Conservation (phyloP, 2,113 vertebrate species). For the Crotalus horridus region DNA sequence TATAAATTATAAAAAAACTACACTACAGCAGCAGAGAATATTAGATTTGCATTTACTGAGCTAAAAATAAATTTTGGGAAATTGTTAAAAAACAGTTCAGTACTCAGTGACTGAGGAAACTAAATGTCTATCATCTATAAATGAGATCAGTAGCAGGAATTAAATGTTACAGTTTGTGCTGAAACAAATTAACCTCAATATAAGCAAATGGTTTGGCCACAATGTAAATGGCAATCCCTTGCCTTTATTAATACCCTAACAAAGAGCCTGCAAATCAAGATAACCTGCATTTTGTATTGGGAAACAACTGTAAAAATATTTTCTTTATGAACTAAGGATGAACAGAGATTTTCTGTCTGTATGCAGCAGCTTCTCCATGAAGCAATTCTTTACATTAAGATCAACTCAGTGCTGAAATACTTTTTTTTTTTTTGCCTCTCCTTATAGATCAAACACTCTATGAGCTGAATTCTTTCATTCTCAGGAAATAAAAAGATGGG, state of each 20-base stretch:
- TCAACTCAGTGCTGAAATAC: background rate
- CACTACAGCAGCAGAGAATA: background rate
- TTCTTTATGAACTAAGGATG: background rate
- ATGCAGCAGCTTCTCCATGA: background rate
- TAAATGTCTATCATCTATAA: background rate
- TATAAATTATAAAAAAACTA: background rate
- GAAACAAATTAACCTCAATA: background rate
- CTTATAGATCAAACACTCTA: background rate
- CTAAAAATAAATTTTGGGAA: background rate
- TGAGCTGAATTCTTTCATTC: background rate
- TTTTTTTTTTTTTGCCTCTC: background rate
- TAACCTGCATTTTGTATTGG: background rate
- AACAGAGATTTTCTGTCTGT: background rate
- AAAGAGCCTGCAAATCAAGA: background rate
- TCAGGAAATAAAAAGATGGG: conserved; percentile 36
- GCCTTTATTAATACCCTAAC: background rate
- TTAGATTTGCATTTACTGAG: background rate
- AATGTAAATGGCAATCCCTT: background rate
- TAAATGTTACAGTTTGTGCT: background rate
- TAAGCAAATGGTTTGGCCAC: rapidly evolving
- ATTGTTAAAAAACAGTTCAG: background rate
- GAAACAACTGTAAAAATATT: background rate
- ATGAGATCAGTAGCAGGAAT: conserved; percentile 3
- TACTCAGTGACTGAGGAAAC: conserved; percentile 4
- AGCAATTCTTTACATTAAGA: background rate